These are phyloP conservation scores for Cassiopea andromeda DNA, from an alignment of 30 jellyfish, hydroid and myxozoan species.

Conservation along the genomic window DNA sequence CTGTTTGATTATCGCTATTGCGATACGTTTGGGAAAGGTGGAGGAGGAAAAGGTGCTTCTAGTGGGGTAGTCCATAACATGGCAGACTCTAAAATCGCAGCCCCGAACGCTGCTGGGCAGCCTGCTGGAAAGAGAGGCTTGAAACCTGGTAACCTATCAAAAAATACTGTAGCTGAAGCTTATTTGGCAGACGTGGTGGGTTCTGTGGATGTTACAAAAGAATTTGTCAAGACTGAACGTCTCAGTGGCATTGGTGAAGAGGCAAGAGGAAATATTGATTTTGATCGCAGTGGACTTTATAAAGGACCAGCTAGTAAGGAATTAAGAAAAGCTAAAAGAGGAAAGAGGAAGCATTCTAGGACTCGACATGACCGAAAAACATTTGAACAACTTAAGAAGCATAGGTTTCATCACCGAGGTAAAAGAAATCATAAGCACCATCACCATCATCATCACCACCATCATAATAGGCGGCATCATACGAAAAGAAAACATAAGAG, in stretches of 20 bases:
- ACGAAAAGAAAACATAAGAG: not conserved
- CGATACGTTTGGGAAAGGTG: conserved; percentile 87
- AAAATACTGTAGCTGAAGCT: not conserved
- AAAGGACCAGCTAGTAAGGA: not conserved
- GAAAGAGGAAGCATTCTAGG: not conserved
- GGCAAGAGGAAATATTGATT: not conserved
- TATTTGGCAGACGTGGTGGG: not conserved
- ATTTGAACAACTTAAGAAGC: not conserved
- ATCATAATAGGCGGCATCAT: conserved; percentile 17
- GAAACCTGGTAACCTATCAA: not conserved
- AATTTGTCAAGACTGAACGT: not conserved
- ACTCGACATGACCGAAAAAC: not conserved
- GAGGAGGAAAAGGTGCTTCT: conserved; percentile 90
- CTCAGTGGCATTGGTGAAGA: not conserved
- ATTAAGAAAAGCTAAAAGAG: not conserved
- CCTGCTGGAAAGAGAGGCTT: conserved; percentile 42
- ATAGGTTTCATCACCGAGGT: not conserved
- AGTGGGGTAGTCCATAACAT: conserved; percentile 69
- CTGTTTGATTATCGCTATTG: conserved; percentile 86
- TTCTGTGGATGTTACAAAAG: not conserved
- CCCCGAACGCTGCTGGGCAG: conserved; percentile 62
- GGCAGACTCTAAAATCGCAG: conserved; percentile 33
- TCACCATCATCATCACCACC: conserved; percentile 6
- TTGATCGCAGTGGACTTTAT: not conserved
- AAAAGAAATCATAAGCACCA: conserved; percentile 1